These are phyloP conservation scores for Trematocara marginatum DNA, from an alignment of 2,113 vertebrate genomes.

Conservation along the genomic window DNA sequence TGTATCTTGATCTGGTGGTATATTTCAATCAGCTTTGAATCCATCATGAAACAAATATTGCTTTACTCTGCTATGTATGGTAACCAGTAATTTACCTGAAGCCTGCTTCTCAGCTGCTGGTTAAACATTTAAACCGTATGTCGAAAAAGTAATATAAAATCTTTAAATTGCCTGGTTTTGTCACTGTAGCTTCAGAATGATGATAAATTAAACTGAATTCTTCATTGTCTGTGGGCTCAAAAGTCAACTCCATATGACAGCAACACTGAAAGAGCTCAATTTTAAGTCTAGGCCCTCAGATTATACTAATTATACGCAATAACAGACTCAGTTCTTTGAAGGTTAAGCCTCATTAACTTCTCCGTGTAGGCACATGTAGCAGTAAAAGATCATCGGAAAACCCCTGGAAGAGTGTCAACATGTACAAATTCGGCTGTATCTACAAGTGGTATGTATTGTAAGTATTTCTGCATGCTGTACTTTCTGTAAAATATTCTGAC, in stretches of 20 bases:
- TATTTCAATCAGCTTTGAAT: neutral
- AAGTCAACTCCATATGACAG: neutral
- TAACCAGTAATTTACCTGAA: neutral
- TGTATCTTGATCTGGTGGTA: neutral
- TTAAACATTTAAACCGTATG: neutral
- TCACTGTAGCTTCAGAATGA: neutral
- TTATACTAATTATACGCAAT: conserved; percentile 52
- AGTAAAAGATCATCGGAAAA: conserved; percentile 31
- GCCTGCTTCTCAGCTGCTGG: neutral
- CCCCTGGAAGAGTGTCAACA: conserved; percentile 31
- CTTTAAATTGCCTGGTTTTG: conserved; percentile 29
- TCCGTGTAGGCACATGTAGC: conserved; percentile 18
- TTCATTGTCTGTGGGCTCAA: conserved; percentile 25
- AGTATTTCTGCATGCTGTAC: neutral
- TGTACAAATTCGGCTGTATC: neutral
- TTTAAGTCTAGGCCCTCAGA: conserved; percentile 37
- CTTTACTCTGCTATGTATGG: neutral
- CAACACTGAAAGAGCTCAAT: conserved; percentile 5
- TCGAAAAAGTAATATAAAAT: neutral
- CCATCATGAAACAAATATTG: neutral
- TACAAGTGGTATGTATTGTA: neutral
- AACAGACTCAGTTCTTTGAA: conserved; percentile 38
- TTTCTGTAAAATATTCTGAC: neutral
- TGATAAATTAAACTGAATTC: neutral
- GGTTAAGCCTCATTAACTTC: conserved; percentile 12